A percentile compares a stretch with the other conserved stretches of the same genome.
phyloP scores from a whole-genome alignment of 2,888 invertebrate species.

The Caenorhabditis sulstoni region DNA sequence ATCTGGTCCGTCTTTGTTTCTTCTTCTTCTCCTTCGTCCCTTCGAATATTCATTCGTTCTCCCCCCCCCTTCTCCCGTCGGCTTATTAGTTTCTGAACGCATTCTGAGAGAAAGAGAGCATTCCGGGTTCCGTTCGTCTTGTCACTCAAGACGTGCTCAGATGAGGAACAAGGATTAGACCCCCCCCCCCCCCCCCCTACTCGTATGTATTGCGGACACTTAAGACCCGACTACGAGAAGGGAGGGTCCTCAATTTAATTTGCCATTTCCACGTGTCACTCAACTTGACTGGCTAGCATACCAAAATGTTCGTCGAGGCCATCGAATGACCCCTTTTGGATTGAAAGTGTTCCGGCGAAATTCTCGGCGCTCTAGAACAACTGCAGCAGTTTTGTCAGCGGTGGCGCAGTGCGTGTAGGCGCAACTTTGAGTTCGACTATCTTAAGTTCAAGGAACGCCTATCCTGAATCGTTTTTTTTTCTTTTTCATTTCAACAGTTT shows the following conservation, averaged over 20 bases:
- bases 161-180: constrained; percentile 38
- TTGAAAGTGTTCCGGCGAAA: no score
- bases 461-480: neutral
- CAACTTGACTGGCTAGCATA: constrained; percentile 49
- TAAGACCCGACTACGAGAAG: neutral
- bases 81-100: constrained; percentile 44
- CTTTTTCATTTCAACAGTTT: neutral
- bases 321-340: no score
- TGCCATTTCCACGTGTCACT: constrained; percentile 59
- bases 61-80: constrained; percentile 47
- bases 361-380: no score
- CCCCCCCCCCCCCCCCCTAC: constrained; percentile 8
- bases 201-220: neutral
- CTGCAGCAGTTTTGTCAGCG: no score
- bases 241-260: constrained; percentile 36
- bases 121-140: constrained; percentile 23
- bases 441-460: neutral
- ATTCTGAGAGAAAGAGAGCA: neutral
- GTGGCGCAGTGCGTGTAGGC: neutral
- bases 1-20: constrained; percentile 25
- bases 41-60: constrained; percentile 42
- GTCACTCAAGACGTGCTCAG: neutral
- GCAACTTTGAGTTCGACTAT: neutral
- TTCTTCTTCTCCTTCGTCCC: neutral
- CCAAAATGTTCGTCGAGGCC: no score